These are phyloP conservation scores for Harpegnathos saltator DNA, from an alignment of 1,140 invertebrate species.

Conservation along the genomic window DNA sequence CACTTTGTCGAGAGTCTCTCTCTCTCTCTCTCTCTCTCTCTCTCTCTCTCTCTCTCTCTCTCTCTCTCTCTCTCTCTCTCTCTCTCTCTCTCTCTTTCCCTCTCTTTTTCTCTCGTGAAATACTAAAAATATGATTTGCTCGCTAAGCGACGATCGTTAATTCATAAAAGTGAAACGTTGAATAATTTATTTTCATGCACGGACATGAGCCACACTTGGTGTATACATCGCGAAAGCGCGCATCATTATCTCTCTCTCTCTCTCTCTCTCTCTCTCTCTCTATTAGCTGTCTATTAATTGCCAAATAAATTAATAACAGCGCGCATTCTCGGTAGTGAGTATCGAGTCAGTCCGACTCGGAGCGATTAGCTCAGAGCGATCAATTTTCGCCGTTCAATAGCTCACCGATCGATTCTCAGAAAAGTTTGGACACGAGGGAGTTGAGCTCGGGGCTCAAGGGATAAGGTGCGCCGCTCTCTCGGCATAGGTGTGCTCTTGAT, in stretches of 20 bases:
- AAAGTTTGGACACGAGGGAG: not conserved
- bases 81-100: too few species aligned
- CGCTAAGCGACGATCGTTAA: slow-evolving; percentile 1
- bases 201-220: not conserved
- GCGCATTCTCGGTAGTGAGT: not conserved
- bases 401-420: not conserved
- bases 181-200: slow-evolving; percentile 13
- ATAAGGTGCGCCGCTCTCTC: too few species aligned
- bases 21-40: too few species aligned
- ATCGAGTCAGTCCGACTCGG: not conserved
- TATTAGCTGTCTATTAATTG: slow-evolving; percentile 28
- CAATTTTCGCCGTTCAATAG: slow-evolving; percentile 8
- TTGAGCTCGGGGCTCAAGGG: too few species aligned
- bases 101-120: too few species aligned
- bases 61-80: too few species aligned
- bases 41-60: too few species aligned
- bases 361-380: not conserved
- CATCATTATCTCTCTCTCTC: too few species aligned
- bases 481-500: not conserved
- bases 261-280: too few species aligned
- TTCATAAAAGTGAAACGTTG: not conserved
- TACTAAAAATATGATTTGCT: not conserved
- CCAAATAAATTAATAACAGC: slow-evolving; percentile 28
- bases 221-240: not conserved
- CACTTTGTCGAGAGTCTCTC: too few species aligned